Base-by-base conservation (phyloP, 1,140 invertebrate species). In the Ctenoplectra terminalis region DNA sequence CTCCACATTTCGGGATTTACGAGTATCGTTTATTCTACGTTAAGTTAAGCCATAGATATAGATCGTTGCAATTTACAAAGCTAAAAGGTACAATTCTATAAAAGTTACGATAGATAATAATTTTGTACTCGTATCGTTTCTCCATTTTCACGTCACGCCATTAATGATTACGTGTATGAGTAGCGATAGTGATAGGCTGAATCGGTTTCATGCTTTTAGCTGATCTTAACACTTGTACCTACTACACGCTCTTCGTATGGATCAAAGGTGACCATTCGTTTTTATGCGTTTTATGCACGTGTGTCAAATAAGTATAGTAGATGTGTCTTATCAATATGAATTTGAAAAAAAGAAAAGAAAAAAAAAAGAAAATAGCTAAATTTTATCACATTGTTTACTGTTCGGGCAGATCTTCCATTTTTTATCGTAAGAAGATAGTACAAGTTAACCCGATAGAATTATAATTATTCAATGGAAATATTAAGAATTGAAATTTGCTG, bases 201-300 rank as follows among this genome's bases (percentile, higher is more conserved):
- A 52, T 75, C 34, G 60, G 9, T 64, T 66, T 37, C 60, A 71
- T 37, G 70, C 63, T 78, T 74, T 78, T 43, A 67, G 40, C 52
- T 31, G 60, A 66, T 74, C 31, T 82, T 83, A 66, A 74, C 50
- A 29, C 31, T 60, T 50, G 83, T 87, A 85, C 77, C 86, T 87
- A 77, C 20, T 69, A 37, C 52, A 43, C 26, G 20, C 46, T 56
- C 40, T 26, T 77, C 4, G 48, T 46, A 43, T 31, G 31, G 61
- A 13, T 40, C 46, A 7, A 63, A 40, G 3, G 2, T 23, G 34
- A 29, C 15, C 34, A 11, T 46, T 48, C 40, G 7, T 50, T n/a
- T 40, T 1, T 5, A 29, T 50, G 26, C 0, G 43, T 37, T 37
- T n/a, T 60, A 11, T 5, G 31, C 20, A 34, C 34, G 20, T 60